Evolutionary conservation across 2,888 invertebrate species (phyloP).

Genomic region (Lasioglossum figueresi): DNA sequence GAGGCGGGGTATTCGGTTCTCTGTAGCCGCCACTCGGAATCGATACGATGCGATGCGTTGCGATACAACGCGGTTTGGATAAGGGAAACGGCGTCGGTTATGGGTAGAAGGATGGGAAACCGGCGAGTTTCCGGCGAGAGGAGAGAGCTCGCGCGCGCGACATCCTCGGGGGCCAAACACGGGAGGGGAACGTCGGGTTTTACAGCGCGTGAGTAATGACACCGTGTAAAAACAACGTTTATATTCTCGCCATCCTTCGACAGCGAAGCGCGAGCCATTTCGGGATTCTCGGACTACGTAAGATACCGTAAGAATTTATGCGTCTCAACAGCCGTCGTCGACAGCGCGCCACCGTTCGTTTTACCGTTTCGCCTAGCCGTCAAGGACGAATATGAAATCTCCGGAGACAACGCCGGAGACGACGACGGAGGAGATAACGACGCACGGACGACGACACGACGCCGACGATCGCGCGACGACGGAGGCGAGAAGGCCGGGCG

Average conservation of each 20-base stretch:
- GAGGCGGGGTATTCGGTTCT: not conserved
- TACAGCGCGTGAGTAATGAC: slow-evolving; percentile 66
- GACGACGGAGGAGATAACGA: slow-evolving; percentile 30
- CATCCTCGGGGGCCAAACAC: not conserved
- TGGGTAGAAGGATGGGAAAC: not conserved
- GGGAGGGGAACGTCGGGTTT: slow-evolving; percentile 23
- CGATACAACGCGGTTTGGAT: not conserved
- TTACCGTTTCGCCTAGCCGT: slow-evolving; percentile 50
- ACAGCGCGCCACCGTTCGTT: slow-evolving; percentile 46
- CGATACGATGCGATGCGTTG: not conserved
- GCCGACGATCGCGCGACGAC: not conserved
- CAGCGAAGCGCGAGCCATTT: slow-evolving; percentile 50
- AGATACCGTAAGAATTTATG: slow-evolving; percentile 70
- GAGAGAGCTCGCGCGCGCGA: not conserved
- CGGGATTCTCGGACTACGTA: slow-evolving; percentile 47
- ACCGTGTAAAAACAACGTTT: slow-evolving; percentile 69
- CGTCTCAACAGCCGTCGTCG: slow-evolving; percentile 50
- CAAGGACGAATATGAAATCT: slow-evolving; percentile 55
- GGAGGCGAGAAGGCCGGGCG: not conserved
- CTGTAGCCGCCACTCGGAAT: not conserved
- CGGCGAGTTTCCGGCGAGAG: slow-evolving; percentile 12
- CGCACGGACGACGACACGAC: slow-evolving; percentile 28
- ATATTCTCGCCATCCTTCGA: slow-evolving; percentile 61
- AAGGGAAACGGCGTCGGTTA: not conserved
- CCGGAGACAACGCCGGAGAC: slow-evolving; percentile 29